A percentile compares a stretch with the other conserved stretches of the same genome.
Conservation (phyloP, 2,113 vertebrate genomes). For the Crotalus helleri region DNA sequence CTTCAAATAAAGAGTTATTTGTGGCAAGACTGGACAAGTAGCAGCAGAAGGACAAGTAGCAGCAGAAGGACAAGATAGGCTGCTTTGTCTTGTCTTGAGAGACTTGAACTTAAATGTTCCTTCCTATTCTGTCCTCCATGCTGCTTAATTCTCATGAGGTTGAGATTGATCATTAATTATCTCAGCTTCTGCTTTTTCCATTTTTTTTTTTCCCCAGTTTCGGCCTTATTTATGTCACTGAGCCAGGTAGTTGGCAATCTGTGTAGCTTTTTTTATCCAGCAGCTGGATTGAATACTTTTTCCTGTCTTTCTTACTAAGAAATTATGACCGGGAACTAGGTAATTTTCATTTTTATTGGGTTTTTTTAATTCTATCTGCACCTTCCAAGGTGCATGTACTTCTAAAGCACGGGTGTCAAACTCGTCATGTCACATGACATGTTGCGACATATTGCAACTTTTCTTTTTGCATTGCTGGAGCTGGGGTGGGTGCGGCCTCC, state of each 20-base stretch:
- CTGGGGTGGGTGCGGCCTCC: too few relatives aligned
- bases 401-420: not conserved
- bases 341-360: not conserved
- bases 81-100: not conserved
- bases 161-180: not conserved
- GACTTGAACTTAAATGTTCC: not conserved
- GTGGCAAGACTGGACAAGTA: not conserved
- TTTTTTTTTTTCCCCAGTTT: not conserved
- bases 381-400: not conserved
- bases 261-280: not conserved
- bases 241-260: not conserved
- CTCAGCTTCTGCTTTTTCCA: not conserved
- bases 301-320: not conserved
- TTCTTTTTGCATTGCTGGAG: too few relatives aligned
- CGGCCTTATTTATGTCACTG: not conserved
- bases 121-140: not conserved
- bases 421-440: too few relatives aligned
- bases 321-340: not conserved
- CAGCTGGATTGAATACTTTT: not conserved
- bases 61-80: not conserved
- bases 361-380: not conserved
- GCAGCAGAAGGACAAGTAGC: not conserved
- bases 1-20: not conserved
- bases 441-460: too few relatives aligned
- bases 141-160: not conserved